Evolutionary conservation across 2,888 invertebrate genomes (phyloP), one percentile per base, ranked within the genome.

Genomic region (Fabriciana adippe): DNA sequence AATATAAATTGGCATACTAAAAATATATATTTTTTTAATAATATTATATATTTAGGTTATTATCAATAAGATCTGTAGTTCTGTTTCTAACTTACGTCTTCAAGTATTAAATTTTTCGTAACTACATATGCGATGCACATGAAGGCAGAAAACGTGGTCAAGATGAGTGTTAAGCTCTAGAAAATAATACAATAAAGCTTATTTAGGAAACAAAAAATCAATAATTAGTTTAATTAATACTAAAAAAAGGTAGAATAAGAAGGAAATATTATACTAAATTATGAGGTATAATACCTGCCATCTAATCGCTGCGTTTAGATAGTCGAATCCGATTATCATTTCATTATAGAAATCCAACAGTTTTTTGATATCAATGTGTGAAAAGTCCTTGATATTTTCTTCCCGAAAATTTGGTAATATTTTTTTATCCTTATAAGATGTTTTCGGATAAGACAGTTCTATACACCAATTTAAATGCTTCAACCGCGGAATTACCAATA

Each of bases 281-380:
- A 11, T 35, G 35, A 8, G 1, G 35, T 3, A n/a, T n/a, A 26
- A 26, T 61, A 61, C 89, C 87, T 88, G 87, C 87, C 87, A 89
- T 73, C 87, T 88, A 31, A 88, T 80, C 1, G 88, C 84, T 66
- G 85, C 83, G 48, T 83, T 81, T 65, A 89, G 77, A 68, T 69
- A 81, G 57, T 84, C 81, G 50, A 84, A 84, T n/a, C 84, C 74
- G 66, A 80, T 82, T 13, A 85, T 83, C 18, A 84, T 73, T 31
- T 79, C 80, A 41, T 87, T 80, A 69, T 88, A 88, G 8, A 86
- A 76, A 57, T 86, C 80, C 82, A 87, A 86, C 2, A 61, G 6
- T 18, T 61, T 61, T 18, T 61, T 16, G 14, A 61, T 18, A 13
- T 51, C 51, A 61, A 61, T 26, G 16, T 62, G 86, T 65, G 57